Evolutionary conservation across 2,888 invertebrate genomes (phyloP).

Genomic region (Sinopyrophorus schimmeli): DNA sequence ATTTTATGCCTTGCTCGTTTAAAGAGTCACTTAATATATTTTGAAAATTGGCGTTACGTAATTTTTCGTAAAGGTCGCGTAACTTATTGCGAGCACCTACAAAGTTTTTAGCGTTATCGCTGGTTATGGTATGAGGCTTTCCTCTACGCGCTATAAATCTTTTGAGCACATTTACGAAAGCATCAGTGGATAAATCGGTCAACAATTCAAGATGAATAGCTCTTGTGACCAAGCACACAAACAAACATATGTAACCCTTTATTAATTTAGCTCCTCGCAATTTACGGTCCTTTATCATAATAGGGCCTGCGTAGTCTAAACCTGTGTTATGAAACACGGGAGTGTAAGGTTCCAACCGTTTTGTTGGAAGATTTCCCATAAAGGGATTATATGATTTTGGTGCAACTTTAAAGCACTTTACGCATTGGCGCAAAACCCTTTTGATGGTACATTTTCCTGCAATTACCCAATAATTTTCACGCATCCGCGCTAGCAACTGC

Average conservation of each 20-base stretch:
- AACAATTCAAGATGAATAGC: slow-evolving; percentile 42
- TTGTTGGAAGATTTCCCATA: slow-evolving; percentile 17
- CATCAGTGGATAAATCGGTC: slow-evolving; percentile 26
- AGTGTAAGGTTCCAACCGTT: background rate
- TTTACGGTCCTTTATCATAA: slow-evolving; percentile 19
- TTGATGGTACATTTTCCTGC: slow-evolving; percentile 26
- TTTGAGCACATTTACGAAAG: slow-evolving; percentile 34
- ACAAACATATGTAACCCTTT: slow-evolving; percentile 43
- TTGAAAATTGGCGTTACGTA: background rate
- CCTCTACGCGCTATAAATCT: slow-evolving; percentile 16
- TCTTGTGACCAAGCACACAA: slow-evolving; percentile 39
- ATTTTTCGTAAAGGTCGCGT: slow-evolving; percentile 7
- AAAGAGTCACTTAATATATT: slow-evolving; percentile 12
- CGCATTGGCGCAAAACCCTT: slow-evolving; percentile 24
- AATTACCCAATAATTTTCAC: slow-evolving; percentile 37
- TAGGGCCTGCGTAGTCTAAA: slow-evolving; percentile 21
- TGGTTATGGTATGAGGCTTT: slow-evolving; percentile 7
- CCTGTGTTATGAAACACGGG: slow-evolving; percentile 16
- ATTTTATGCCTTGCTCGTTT: slow-evolving; percentile 31
- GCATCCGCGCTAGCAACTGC: slow-evolving; percentile 19
- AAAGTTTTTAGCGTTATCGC: slow-evolving; percentile 30
- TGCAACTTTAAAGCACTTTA: slow-evolving; percentile 21
- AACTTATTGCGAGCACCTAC: slow-evolving; percentile 26
- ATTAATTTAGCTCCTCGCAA: slow-evolving; percentile 4
- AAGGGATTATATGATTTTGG: background rate